phyloP scores from a whole-genome alignment of 2,113 vertebrate genomes.

The Apteryx mantelli region DNA sequence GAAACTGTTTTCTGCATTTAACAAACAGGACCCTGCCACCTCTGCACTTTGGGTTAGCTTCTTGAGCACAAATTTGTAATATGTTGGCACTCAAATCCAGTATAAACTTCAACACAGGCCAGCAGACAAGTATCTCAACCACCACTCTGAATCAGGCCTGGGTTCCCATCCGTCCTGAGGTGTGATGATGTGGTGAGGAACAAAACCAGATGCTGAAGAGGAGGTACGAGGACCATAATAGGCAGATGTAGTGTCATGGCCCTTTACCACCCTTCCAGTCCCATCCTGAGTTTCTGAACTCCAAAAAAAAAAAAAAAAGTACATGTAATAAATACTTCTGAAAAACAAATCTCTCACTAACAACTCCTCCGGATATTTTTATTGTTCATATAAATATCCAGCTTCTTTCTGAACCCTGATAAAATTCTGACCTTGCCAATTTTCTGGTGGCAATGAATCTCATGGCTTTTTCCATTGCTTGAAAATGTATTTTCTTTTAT shows the following conservation, averaged over 20 bases:
- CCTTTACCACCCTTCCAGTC: background rate
- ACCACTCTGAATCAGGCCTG: too few relatives aligned
- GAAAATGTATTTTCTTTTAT: constrained; percentile 51
- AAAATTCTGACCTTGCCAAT: background rate
- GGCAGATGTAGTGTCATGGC: background rate
- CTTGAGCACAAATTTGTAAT: background rate
- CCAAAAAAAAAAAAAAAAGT: background rate
- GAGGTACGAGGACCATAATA: background rate
- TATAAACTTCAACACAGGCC: accelerated
- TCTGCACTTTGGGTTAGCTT: background rate
- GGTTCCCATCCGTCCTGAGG: background rate
- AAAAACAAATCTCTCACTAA: background rate
- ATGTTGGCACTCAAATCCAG: accelerated
- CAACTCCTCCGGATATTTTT: background rate
- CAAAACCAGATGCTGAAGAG: background rate
- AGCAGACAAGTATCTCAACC: background rate
- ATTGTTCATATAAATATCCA: background rate
- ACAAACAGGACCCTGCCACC: background rate
- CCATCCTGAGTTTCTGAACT: background rate
- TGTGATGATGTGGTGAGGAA: accelerated
- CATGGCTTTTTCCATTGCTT: background rate
- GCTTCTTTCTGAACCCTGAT: background rate
- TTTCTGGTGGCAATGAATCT: background rate
- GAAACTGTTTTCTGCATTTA: background rate
- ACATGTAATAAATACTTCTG: background rate